Evolutionary conservation across 64 coral and sea anemone species (phyloP).

Genomic region (Anthopleura sola): DNA sequence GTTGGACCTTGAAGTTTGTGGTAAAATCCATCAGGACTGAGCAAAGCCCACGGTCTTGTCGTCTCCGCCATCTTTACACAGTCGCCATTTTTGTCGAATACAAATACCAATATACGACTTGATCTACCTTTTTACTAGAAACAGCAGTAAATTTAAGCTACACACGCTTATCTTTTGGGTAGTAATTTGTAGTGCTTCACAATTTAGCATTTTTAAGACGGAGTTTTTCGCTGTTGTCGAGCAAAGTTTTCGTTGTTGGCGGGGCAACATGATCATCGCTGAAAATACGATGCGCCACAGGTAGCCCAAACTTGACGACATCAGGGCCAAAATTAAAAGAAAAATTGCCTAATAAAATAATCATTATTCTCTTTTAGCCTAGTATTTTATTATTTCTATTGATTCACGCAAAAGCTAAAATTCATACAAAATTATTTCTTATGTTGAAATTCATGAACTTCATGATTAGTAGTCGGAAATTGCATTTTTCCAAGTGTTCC

Average conservation of each 20-base stretch:
- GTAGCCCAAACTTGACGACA: neutral
- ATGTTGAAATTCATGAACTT: too few relatives aligned
- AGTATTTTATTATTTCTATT: too few relatives aligned
- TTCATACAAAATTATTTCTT: too few relatives aligned
- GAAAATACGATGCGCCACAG: constrained; percentile 6
- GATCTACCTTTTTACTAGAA: neutral
- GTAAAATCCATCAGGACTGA: constrained; percentile 68
- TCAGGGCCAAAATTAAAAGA: neutral
- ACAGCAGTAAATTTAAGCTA: neutral
- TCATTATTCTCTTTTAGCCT: neutral
- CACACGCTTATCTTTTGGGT: neutral
- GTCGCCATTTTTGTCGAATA: neutral
- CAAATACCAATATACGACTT: too few relatives aligned
- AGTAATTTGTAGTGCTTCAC: neutral
- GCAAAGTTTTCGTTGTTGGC: neutral
- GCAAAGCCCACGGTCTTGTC: constrained; percentile 42
- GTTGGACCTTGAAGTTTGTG: constrained; percentile 70
- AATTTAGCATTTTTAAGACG: neutral
- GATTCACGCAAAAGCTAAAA: too few relatives aligned
- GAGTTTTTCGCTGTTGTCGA: neutral
- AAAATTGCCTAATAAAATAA: neutral
- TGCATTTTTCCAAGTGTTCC: too few relatives aligned
- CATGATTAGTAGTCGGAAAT: too few relatives aligned
- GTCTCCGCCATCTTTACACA: neutral
- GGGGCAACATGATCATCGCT: constrained; percentile 1